Evolutionary conservation across 2,113 vertebrate species (phyloP).

Genomic region (Syngnathus typhle): DNA sequence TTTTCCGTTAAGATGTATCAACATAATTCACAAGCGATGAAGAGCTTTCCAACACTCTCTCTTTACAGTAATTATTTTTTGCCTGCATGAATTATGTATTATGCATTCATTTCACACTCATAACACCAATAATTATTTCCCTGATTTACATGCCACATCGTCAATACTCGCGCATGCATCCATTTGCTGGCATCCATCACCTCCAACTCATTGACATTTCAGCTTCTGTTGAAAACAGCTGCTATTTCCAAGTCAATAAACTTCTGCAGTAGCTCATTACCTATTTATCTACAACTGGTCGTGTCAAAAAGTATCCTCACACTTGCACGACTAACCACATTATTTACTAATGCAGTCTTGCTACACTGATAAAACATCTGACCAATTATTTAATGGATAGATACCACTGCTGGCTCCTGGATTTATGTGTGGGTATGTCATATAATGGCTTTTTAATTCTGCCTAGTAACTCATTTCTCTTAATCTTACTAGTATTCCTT

Average conservation of each 20-base stretch:
- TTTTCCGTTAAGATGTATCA: neutral
- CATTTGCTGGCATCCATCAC: slow-evolving; percentile 11
- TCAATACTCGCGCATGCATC: slow-evolving; percentile 25
- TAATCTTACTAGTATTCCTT: neutral
- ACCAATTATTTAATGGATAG: neutral
- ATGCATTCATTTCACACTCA: slow-evolving; percentile 10
- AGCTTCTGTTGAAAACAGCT: slow-evolving; percentile 4
- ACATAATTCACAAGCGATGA: neutral
- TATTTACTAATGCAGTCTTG: neutral
- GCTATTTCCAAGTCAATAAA: slow-evolving; percentile 38
- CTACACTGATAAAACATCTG: neutral
- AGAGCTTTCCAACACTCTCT: neutral
- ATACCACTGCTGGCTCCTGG: neutral
- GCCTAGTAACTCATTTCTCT: neutral
- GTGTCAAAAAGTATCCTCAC: neutral
- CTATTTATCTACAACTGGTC: slow-evolving; percentile 11
- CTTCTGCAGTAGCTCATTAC: slow-evolving; percentile 34
- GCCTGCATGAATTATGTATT: slow-evolving; percentile 1
- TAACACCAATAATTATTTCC: slow-evolving; percentile 7
- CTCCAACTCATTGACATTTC: slow-evolving; percentile 31
- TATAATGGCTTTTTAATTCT: neutral
- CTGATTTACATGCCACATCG: neutral
- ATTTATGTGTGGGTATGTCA: no score
- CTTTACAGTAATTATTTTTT: neutral
- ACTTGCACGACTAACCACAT: neutral